Evolutionary conservation across 2,888 invertebrate species (phyloP).

Genomic region (Sesamia inferens): DNA sequence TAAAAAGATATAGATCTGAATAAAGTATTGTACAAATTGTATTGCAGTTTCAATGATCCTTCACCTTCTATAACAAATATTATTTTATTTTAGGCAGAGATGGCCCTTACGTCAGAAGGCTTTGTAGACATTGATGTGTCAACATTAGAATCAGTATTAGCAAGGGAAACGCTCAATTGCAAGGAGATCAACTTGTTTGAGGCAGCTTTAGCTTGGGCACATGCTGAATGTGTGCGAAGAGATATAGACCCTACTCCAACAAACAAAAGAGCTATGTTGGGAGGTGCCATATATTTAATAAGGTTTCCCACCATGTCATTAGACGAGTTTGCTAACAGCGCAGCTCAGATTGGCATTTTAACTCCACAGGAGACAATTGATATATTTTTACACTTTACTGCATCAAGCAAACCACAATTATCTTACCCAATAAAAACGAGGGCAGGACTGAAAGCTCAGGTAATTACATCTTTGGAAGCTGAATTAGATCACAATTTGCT

Average conservation of each 20-base stretch:
- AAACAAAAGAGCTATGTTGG: slow-evolving; percentile 94
- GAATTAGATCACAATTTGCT: neutral
- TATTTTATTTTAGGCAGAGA: slow-evolving; percentile 94
- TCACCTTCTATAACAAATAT: slow-evolving; percentile 68
- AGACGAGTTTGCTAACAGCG: slow-evolving; percentile 97
- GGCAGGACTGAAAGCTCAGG: slow-evolving; percentile 96
- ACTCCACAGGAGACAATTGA: slow-evolving; percentile 98
- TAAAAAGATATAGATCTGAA: slow-evolving; percentile 77
- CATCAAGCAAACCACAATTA: slow-evolving; percentile 95
- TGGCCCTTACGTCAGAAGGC: slow-evolving; percentile 98
- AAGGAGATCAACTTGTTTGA: slow-evolving; percentile 97
- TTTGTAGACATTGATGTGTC: slow-evolving; percentile 98
- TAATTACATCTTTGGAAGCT: slow-evolving; percentile 71
- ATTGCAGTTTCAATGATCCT: slow-evolving; percentile 89
- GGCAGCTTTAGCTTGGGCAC: slow-evolving; percentile 98
- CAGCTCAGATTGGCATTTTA: slow-evolving; percentile 97
- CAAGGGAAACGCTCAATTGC: slow-evolving; percentile 98
- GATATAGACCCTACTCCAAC: slow-evolving; percentile 95
- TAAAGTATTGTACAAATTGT: slow-evolving; percentile 87
- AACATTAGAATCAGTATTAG: slow-evolving; percentile 97
- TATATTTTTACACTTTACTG: slow-evolving; percentile 98
- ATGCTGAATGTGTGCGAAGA: slow-evolving; percentile 96
- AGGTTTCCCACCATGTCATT: slow-evolving; percentile 98
- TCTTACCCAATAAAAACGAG: slow-evolving; percentile 95
- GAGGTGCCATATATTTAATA: slow-evolving; percentile 95